Conservation (phyloP, 1,140 invertebrate species). For the Rhyacophila brunnea region DNA sequence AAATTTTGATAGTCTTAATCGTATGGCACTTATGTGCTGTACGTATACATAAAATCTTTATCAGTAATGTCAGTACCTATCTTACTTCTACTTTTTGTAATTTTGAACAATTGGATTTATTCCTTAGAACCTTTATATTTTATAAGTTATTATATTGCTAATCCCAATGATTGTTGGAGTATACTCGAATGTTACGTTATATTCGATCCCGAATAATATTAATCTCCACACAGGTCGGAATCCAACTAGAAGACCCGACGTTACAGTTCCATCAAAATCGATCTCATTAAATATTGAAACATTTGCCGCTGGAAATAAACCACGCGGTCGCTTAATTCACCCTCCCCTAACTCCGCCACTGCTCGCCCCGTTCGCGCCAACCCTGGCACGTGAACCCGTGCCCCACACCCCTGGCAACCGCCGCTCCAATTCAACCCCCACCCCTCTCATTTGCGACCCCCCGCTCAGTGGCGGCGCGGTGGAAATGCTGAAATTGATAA, state of each 20-base stretch:
- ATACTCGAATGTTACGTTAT: no score
- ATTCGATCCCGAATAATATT: no score
- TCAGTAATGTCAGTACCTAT: no score
- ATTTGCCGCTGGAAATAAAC: slow-evolving; percentile 35
- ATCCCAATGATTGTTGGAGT: no score
- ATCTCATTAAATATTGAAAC: slow-evolving; percentile 34
- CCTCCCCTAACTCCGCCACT: background rate
- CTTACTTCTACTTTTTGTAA: no score
- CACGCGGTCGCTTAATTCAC: slow-evolving; percentile 27
- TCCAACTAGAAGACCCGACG: background rate
- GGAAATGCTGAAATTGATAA: slow-evolving; percentile 11
- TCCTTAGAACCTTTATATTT: no score
- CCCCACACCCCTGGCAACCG: background rate
- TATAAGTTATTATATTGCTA: no score
- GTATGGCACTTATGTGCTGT: no score
- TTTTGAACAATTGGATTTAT: no score
- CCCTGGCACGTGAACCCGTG: slow-evolving; percentile 4
- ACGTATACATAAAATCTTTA: no score
- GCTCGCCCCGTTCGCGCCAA: background rate
- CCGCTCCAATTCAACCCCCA: background rate
- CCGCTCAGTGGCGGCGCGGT: background rate
- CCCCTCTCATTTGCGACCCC: slow-evolving; percentile 6
- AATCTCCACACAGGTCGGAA: no score
- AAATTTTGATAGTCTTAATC: no score
- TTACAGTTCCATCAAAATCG: slow-evolving; percentile 26